Percentiles rank a stretch among this genome's conserved stretches.
These are phyloP conservation scores for Phyllotis vaccarum DNA, from an alignment of 2,797 vertebrate genomes.

Conservation along the genomic window DNA sequence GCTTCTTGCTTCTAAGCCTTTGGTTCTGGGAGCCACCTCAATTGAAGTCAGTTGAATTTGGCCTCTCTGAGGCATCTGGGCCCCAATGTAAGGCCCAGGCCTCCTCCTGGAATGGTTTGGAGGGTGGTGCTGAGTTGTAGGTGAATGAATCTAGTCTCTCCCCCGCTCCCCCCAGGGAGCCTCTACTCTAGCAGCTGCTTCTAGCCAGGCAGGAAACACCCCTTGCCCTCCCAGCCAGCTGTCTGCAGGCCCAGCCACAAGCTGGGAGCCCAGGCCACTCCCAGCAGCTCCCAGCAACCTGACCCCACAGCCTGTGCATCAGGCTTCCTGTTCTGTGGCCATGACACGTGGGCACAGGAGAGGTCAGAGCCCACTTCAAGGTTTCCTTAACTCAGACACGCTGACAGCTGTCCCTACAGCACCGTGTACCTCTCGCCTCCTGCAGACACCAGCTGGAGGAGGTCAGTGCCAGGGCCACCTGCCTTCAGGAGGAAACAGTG, in stretches of 20 bases:
- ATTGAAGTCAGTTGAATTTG: background rate
- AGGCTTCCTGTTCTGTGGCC: background rate
- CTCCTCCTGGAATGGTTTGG: background rate
- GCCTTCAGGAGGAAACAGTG: background rate
- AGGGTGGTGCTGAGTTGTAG: conserved; percentile 60
- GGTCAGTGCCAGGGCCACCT: conserved; percentile 88
- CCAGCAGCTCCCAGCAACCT: background rate
- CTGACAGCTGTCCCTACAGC: conserved; percentile 98
- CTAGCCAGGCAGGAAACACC: conserved; percentile 20
- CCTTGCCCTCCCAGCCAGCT: conserved; percentile 24
- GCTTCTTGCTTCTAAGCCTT: background rate
- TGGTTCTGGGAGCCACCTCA: background rate
- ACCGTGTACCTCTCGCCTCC: conserved; percentile 98
- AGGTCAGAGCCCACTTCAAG: background rate
- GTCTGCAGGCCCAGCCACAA: background rate
- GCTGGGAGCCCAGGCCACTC: background rate
- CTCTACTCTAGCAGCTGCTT: background rate
- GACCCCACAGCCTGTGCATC: background rate
- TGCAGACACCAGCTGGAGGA: conserved; percentile 98
- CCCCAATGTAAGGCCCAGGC: background rate
- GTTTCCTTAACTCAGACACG: conserved; percentile 93
- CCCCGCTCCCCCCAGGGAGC: too few relatives aligned
- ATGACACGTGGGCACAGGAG: background rate
- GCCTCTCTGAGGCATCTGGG: background rate
- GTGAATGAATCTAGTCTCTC: conserved; percentile 3